Conservation (phyloP, 2,888 invertebrate species). For the Lepidonotus clava region DNA sequence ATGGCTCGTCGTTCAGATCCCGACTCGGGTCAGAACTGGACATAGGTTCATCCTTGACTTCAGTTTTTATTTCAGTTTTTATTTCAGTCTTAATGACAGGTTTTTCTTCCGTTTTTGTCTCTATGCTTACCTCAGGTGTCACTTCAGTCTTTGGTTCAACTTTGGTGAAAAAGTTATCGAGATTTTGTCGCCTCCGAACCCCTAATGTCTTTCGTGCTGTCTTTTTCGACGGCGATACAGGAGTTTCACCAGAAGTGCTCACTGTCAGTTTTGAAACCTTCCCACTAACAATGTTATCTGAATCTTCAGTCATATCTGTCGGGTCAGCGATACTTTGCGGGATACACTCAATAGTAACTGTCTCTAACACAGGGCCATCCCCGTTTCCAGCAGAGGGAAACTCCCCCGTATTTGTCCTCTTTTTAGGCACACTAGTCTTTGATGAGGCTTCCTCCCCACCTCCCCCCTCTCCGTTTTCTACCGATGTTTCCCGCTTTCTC, state of each 20-base stretch:
- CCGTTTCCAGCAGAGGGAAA: neutral
- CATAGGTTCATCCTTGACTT: neutral
- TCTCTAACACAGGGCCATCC: neutral
- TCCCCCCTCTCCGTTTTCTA: too few species aligned
- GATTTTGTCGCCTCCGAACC: neutral
- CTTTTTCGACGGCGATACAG: neutral
- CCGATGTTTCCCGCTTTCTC: too few species aligned
- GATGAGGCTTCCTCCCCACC: too few species aligned
- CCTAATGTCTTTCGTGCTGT: constrained; percentile 11
- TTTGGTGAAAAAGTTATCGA: neutral
- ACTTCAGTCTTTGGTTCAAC: neutral
- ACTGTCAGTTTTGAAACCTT: neutral
- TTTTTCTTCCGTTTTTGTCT: too few species aligned
- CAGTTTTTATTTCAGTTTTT: too few species aligned
- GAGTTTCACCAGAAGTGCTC: neutral
- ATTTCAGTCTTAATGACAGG: too few species aligned
- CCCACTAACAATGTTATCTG: neutral
- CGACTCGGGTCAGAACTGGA: neutral
- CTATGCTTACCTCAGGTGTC: neutral
- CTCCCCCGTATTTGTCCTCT: too few species aligned
- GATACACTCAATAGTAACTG: too few species aligned
- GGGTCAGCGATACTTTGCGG: too few species aligned
- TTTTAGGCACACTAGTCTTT: too few species aligned
- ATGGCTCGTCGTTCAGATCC: constrained; percentile 1
- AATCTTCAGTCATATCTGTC: neutral